A percentile compares a stretch with the other conserved stretches of the same genome.
These are phyloP conservation scores for Puffinus mauretanicus DNA, from an alignment of 2,113 vertebrate species.

Conservation along the genomic window DNA sequence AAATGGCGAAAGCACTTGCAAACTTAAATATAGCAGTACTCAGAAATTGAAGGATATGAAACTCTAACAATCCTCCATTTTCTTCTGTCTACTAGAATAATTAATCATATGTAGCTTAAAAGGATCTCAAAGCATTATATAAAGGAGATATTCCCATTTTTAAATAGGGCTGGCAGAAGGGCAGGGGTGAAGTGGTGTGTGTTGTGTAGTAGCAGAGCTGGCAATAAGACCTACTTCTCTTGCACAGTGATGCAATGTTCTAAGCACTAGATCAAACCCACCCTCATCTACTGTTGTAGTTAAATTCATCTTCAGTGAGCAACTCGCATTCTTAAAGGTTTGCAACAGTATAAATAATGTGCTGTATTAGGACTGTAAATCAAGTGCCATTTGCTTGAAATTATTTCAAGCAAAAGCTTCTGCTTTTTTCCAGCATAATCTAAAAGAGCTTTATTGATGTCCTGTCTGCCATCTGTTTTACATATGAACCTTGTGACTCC, in stretches of 20 bases:
- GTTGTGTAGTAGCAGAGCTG: neutral
- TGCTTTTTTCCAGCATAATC: neutral
- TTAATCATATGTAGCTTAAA: neutral
- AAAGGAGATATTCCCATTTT: neutral
- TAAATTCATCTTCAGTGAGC: neutral
- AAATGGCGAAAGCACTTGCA: neutral
- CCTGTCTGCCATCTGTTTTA: conserved; percentile 59
- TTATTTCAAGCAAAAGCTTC: conserved; percentile 27
- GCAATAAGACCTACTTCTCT: neutral
- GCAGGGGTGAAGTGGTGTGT: neutral
- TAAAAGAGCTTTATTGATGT: conserved; percentile 58
- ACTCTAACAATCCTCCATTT: neutral
- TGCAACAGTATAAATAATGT: conserved; percentile 19
- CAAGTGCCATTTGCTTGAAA: conserved; percentile 17
- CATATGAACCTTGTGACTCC: conserved; percentile 53
- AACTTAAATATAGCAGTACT: neutral
- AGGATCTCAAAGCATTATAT: neutral
- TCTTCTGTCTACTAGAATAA: neutral
- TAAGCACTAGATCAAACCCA: neutral
- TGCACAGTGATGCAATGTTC: neutral
- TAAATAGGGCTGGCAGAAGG: neutral
- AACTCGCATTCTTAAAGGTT: neutral
- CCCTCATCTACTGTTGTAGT: neutral
- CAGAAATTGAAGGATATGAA: neutral
- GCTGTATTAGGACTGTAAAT: neutral